Percentiles rank a stretch among this genome's conserved stretches.
Conservation (phyloP, 2,888 invertebrate species). For the Aricia artaxerxes region DNA sequence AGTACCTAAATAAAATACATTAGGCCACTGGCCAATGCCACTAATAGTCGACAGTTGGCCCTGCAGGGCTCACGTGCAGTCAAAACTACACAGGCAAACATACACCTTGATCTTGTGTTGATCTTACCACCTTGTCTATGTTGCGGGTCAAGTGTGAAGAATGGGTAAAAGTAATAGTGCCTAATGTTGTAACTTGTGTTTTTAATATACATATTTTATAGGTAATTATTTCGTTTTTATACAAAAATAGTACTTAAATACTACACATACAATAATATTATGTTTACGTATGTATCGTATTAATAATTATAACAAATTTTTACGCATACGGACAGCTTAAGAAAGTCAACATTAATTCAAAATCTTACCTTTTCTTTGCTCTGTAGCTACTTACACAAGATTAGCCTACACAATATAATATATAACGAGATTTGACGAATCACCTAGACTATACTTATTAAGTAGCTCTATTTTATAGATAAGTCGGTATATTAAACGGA, state of each 20-base stretch:
- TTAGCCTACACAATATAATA: too few species aligned
- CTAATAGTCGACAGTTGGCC: background rate
- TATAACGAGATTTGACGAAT: too few species aligned
- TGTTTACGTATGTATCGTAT: background rate
- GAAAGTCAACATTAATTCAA: too few species aligned
- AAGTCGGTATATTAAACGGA: background rate
- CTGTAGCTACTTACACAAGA: too few species aligned
- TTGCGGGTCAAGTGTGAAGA: background rate
- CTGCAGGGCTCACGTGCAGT: background rate
- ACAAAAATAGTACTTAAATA: too few species aligned
- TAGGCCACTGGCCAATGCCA: background rate
- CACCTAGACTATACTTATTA: background rate
- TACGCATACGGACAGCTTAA: too few species aligned
- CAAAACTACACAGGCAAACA: background rate
- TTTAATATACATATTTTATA: too few species aligned
- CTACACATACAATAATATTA: too few species aligned
- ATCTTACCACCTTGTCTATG: conserved; percentile 6
- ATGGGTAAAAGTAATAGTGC: background rate
- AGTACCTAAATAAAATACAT: too few species aligned
- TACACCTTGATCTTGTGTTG: conserved; percentile 4
- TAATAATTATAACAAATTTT: too few species aligned
- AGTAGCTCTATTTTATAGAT: background rate
- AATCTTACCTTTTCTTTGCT: too few species aligned
- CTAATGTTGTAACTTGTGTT: background rate
- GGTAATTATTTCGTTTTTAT: too few species aligned